Evolutionary conservation across 2,888 invertebrate species (phyloP), one percentile per base, ranked within the genome.

Genomic region (Luffia ferchaultella): DNA sequence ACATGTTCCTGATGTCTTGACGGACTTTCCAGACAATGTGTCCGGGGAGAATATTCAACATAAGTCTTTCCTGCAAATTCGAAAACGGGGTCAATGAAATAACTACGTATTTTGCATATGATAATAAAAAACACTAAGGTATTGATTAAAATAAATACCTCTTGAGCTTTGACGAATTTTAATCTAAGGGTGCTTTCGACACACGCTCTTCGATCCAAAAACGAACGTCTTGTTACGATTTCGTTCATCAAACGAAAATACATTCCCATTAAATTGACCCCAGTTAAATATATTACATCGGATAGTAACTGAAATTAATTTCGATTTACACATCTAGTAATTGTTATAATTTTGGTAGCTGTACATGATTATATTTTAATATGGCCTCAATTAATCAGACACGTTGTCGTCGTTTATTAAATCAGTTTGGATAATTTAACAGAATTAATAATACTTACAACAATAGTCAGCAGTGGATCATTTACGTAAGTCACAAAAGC

Each of bases 191-290:
- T 95, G 49, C 93, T 92, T 70, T 95, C 93, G 16, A 96, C 92
- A 63, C 92, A 95, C 42, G 92, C 93, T 54, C 96, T 80, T 41
- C 94, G 87, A 66, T 96, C 96, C 51, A 96, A 80, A 68, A 97
- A 97, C 1, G 96, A 93, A 54, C 93, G 86, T 54, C 96, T 84
- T 55, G 94, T 92, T 16, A 93, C 91, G 45, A 96, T 90, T 76
- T 97, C 96, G 56, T 93, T 93, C 87, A 96, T 90, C 58, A 93
- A 88, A 50, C 95, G 89, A 71, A 94, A 94, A 77, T 93, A 95
- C n/a, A 95, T 77, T 1, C 97, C 96, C 70, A 96, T 85, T 15
- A 90, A 82, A 67, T 95, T 96, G 7, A 93, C 89, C 57, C 92
- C 91, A 16, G 88, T 60, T 53, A 92, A 85, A 66, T 90, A 92